phyloP scores from a whole-genome alignment of 2,888 invertebrate genomes.

The Yponomeuta malinellus region DNA sequence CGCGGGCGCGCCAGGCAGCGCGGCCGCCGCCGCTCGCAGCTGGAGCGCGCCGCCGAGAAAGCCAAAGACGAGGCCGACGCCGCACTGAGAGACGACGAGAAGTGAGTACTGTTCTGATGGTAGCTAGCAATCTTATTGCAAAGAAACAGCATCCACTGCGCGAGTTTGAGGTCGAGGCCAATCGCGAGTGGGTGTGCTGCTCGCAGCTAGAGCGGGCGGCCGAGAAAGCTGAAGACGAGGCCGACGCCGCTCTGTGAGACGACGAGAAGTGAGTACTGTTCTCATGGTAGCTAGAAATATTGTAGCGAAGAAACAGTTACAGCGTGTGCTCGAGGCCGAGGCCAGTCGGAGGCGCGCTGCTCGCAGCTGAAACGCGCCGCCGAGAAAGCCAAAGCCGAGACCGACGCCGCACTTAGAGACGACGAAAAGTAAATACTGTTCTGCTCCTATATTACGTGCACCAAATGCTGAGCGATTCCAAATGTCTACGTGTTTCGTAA shows the following conservation, averaged over 20 bases:
- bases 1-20: constrained; percentile 47
- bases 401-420: no score
- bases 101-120: constrained; percentile 31
- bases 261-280: constrained; percentile 46
- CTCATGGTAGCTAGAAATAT: no score
- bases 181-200: constrained; percentile 41
- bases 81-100: constrained; percentile 53
- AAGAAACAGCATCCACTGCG: constrained; percentile 65
- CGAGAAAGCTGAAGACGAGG: constrained; percentile 50
- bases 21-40: constrained; percentile 38
- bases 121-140: constrained; percentile 37
- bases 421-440: no score
- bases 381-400: no score
- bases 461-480: no score
- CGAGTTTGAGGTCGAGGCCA: constrained; percentile 53
- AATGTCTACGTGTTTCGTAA: no score
- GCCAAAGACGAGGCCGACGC: constrained; percentile 57
- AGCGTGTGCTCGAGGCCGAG: no score
- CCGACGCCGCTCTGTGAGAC: constrained; percentile 53
- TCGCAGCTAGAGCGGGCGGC: constrained; percentile 41
- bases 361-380: no score
- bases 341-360: no score
- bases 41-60: constrained; percentile 44
- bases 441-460: no score
- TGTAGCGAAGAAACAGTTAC: no score